Evolutionary conservation across 1,140 invertebrate species (phyloP), one percentile per base, ranked within the genome.

Genomic region (Drosophila seguyi): DNA sequence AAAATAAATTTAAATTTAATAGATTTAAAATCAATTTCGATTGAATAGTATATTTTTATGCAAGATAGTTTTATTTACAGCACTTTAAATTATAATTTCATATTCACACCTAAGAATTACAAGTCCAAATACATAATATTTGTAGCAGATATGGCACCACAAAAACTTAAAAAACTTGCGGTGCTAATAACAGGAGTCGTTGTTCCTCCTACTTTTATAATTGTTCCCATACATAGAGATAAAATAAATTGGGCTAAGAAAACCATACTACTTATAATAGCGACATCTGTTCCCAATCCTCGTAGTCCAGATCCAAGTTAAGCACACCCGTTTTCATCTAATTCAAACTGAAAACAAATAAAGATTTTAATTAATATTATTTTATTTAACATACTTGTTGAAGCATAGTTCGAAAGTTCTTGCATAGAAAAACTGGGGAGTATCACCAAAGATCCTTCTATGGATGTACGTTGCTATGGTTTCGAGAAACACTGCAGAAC

Each of bases 201-300:
- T n/a, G 97, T 97, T 29, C 96, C 96, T 1, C 96, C 95, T 3
- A 94, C 91, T 44, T 95, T 95, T 2, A 99, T 96, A 47, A 99
- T 96, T 6, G 95, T 95, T 0, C 98, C 98, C 94, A 99, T 96
- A 73, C 95, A 96, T 44, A 97, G 94, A 0, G 98, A 98, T 4
- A 99, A 94, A 11, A 97, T 93, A 79, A 99, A 98, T 93, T 99
- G 98, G 1, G 98, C 98, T 42, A 99, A 94, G 93, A 99, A 99
- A 3, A 99, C 98, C 97, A 98, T 99, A 79, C 96, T 97, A 75
- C 97, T 98, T 22, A 99, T 96, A 60, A 99, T 96, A 1, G 98
- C 98, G 0, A 99, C 95, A 91, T 99, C 98, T 0, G 98, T 99
- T 3, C 98, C 98, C 10, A 99, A 93, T 3, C 98, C 98, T 14